These are phyloP conservation scores for Rotaria sp. DNA, from an alignment of 2,888 invertebrate genomes.

Conservation along the genomic window DNA sequence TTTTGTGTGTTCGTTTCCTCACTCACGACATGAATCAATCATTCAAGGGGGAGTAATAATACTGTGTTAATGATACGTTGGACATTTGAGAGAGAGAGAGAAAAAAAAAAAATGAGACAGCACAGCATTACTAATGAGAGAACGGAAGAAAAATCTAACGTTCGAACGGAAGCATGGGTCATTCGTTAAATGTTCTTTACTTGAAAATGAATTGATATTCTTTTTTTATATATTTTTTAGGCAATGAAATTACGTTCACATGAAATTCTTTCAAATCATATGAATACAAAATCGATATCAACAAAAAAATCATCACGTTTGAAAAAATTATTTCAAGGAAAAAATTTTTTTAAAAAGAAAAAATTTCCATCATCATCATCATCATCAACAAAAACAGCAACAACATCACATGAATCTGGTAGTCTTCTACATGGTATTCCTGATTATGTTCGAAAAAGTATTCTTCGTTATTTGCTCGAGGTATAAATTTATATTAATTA, in stretches of 20 bases:
- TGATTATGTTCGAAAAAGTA: neutral
- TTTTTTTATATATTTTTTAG: neutral
- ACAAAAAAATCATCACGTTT: neutral
- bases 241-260: constrained; percentile 24
- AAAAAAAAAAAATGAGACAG: neutral
- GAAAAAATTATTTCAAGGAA: neutral
- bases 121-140: constrained; percentile 4
- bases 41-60: neutral
- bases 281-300: neutral
- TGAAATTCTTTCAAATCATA: neutral
- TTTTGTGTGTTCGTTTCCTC: too few relatives aligned
- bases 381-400: neutral
- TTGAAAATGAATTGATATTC: neutral
- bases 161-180: constrained; percentile 17
- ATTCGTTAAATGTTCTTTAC: constrained; percentile 16
- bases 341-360: neutral
- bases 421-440: neutral
- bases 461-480: neutral
- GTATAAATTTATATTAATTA: neutral
- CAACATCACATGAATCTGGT: neutral
- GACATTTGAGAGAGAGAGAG: neutral
- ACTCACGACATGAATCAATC: neutral
- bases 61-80: constrained; percentile 18
- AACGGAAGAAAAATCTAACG: constrained; percentile 8
- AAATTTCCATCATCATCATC: neutral